phyloP scores from a whole-genome alignment of 2,797 vertebrate species.

The Acestrorhynchus altus region DNA sequence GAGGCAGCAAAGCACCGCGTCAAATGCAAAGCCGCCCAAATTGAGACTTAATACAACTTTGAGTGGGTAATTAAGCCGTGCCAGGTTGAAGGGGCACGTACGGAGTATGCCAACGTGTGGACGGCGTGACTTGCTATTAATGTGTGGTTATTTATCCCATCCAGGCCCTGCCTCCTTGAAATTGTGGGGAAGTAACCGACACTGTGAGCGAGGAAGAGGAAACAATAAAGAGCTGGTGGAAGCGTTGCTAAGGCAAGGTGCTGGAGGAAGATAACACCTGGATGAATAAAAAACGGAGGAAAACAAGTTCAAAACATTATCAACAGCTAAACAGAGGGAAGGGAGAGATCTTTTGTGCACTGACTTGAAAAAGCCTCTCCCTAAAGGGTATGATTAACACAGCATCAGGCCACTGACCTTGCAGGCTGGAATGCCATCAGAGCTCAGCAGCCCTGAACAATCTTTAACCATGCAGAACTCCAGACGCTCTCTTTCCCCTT shows the following conservation, averaged over 20 bases:
- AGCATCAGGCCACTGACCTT: conserved; percentile 69
- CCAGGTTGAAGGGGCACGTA: conserved; percentile 25
- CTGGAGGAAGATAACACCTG: conserved; percentile 35
- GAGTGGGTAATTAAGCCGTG: conserved; percentile 21
- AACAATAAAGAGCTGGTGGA: conserved; percentile 5
- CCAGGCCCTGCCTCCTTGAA: background rate
- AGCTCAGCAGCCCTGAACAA: conserved; percentile 71
- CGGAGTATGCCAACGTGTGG: background rate
- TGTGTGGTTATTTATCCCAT: background rate
- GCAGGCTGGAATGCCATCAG: conserved; percentile 70
- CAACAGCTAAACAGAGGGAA: conserved; percentile 53
- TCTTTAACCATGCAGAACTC: conserved; percentile 73
- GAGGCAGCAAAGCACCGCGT: background rate
- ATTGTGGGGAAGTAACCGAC: background rate
- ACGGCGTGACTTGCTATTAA: conserved; percentile 22
- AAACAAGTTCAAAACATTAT: conserved; percentile 50
- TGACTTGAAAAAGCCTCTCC: conserved; percentile 63
- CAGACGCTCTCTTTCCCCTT: conserved; percentile 60
- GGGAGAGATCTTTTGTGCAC: conserved; percentile 58
- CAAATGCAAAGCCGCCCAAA: background rate
- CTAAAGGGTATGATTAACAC: conserved; percentile 64
- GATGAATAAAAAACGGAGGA: conserved; percentile 29
- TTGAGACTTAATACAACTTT: conserved; percentile 28
- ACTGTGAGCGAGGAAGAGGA: conserved; percentile 21
- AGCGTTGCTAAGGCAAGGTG: conserved; percentile 27